These are phyloP conservation scores for Anguilla rostrata DNA, from an alignment of 2,113 vertebrate species.

Conservation along the genomic window DNA sequence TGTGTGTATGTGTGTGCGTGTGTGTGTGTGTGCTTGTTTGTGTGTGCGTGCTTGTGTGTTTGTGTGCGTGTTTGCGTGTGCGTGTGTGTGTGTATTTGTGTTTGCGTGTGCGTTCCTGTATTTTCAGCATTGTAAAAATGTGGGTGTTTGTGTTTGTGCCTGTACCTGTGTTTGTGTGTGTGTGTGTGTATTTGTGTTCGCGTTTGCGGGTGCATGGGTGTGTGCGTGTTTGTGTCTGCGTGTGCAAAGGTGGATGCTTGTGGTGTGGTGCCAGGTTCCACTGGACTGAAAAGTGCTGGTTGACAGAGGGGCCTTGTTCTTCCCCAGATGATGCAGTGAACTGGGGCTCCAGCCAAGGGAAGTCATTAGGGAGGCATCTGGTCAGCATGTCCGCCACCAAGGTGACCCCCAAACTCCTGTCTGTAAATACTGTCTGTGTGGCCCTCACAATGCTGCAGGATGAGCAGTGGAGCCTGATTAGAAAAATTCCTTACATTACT, in stretches of 20 bases:
- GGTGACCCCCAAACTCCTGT: constrained; percentile 16
- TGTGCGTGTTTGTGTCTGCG: background rate
- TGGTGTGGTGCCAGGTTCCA: background rate
- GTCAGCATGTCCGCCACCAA: background rate
- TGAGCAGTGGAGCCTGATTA: background rate
- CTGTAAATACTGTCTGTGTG: background rate
- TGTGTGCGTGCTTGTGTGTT: no score
- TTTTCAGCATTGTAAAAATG: no score
- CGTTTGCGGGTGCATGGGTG: no score
- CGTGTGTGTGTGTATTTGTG: no score
- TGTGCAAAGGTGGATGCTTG: background rate
- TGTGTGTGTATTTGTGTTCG: no score
- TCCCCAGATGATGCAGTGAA: background rate
- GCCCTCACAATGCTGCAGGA: background rate
- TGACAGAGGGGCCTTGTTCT: background rate
- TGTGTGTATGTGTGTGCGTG: no score
- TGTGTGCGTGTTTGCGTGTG: background rate
- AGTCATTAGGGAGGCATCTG: background rate
- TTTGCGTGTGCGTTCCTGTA: no score
- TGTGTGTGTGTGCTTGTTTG: no score
- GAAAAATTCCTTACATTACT: background rate
- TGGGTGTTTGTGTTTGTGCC: no score
- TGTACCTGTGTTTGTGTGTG: no score
- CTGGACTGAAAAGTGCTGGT: background rate
- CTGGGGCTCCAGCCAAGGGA: background rate